phyloP scores from a whole-genome alignment of 2,113 vertebrate species.

The Rallus limicola region DNA sequence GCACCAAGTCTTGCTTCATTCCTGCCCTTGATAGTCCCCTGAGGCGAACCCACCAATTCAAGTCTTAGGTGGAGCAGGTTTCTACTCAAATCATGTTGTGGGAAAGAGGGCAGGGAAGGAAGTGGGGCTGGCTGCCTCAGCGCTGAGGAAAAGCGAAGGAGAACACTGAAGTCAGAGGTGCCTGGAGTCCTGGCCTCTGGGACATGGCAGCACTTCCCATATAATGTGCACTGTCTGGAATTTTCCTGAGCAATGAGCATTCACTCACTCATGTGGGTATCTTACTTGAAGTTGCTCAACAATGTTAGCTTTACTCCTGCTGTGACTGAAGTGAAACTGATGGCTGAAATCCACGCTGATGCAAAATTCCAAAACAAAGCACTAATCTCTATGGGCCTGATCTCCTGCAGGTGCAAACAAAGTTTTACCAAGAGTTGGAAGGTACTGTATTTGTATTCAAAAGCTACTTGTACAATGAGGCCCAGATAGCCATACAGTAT shows the following conservation, averaged over 20 bases:
- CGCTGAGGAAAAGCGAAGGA: background rate
- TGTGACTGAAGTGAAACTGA: background rate
- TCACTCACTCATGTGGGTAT: fast-evolving
- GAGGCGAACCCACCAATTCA: background rate
- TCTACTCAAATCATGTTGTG: background rate
- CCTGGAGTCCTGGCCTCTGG: too few relatives aligned
- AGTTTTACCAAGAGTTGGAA: background rate
- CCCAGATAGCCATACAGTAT: fast-evolving
- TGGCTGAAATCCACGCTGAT: background rate
- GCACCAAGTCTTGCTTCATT: background rate
- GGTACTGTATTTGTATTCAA: background rate
- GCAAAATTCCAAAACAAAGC: background rate
- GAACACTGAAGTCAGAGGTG: fast-evolving
- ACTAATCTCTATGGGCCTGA: fast-evolving
- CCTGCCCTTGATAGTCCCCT: background rate
- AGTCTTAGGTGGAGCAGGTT: background rate
- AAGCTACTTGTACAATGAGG: background rate
- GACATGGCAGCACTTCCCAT: background rate
- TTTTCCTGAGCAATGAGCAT: background rate
- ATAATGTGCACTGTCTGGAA: background rate
- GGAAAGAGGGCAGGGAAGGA: too few relatives aligned
- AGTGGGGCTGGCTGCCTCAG: background rate
- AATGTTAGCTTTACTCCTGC: background rate
- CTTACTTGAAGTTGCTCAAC: background rate
- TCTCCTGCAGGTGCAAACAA: background rate